phyloP scores from a whole-genome alignment of 2,888 invertebrate genomes.

The Trilocha varians region DNA sequence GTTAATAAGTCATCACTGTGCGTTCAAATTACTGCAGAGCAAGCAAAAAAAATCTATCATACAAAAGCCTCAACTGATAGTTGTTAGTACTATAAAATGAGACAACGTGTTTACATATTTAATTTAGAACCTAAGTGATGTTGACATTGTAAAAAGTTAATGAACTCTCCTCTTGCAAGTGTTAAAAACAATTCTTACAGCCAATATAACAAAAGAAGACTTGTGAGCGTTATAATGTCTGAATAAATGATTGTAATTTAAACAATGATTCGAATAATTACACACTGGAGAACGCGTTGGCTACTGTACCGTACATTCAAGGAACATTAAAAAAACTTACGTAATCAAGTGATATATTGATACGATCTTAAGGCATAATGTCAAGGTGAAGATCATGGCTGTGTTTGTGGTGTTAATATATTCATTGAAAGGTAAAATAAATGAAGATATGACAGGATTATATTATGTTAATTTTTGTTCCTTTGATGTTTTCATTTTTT shows the following conservation, averaged over 20 bases:
- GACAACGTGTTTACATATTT: background rate
- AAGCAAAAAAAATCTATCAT: background rate
- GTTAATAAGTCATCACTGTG: no score
- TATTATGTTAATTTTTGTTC: no score
- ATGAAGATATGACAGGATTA: no score
- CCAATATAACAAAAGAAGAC: background rate
- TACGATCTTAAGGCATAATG: background rate
- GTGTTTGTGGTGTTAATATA: background rate
- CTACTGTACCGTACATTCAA: background rate
- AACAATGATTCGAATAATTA: no score
- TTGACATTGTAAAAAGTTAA: background rate
- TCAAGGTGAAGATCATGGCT: background rate
- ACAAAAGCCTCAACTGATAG: background rate
- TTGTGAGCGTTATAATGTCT: background rate
- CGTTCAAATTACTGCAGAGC: no score
- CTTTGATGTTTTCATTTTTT: background rate
- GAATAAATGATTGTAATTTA: no score
- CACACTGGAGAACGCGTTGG: background rate
- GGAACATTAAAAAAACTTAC: background rate
- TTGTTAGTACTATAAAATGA: background rate
- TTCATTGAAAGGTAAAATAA: background rate
- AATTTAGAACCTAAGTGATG: conserved; percentile 17
- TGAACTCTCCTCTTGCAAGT: background rate
- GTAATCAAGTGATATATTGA: background rate
- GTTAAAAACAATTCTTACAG: background rate